These are phyloP conservation scores for Trachelus tabidus DNA, from an alignment of 2,888 invertebrate species.

Conservation along the genomic window DNA sequence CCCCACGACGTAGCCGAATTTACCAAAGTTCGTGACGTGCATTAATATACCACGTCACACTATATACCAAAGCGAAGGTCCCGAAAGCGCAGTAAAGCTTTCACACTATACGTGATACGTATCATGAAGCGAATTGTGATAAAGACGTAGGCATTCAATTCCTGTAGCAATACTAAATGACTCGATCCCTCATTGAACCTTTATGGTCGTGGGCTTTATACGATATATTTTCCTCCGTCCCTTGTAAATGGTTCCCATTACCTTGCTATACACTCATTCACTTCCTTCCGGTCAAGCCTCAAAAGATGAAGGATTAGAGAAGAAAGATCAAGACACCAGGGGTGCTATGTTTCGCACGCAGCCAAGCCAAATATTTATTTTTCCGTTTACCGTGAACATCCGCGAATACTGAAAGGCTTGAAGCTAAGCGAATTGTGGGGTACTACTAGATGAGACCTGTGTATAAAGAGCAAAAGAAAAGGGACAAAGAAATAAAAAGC, in stretches of 20 bases:
- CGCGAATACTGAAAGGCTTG: neutral
- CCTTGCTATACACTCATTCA: neutral
- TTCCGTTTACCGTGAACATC: neutral
- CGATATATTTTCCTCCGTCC: neutral
- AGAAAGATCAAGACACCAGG: neutral
- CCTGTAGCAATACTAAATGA: neutral
- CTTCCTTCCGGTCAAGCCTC: neutral
- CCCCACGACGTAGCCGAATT: too few species aligned
- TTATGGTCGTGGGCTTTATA: neutral
- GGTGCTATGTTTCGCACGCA: neutral
- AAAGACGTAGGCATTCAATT: neutral
- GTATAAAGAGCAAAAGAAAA: neutral
- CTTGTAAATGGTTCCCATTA: neutral
- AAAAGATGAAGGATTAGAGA: neutral
- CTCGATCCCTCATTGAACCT: neutral
- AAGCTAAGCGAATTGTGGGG: neutral
- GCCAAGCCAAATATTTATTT: neutral
- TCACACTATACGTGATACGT: neutral
- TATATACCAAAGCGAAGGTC: neutral
- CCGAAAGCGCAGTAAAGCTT: neutral
- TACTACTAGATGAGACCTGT: neutral
- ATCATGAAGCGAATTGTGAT: neutral
- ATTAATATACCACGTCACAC: too few species aligned
- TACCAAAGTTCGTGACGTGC: too few species aligned
- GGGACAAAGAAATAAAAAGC: neutral